A percentile compares a stretch with the other conserved stretches of the same genome.
phyloP scores from a whole-genome alignment of 2,797 vertebrate species.

The Gymnothorax reevesii region DNA sequence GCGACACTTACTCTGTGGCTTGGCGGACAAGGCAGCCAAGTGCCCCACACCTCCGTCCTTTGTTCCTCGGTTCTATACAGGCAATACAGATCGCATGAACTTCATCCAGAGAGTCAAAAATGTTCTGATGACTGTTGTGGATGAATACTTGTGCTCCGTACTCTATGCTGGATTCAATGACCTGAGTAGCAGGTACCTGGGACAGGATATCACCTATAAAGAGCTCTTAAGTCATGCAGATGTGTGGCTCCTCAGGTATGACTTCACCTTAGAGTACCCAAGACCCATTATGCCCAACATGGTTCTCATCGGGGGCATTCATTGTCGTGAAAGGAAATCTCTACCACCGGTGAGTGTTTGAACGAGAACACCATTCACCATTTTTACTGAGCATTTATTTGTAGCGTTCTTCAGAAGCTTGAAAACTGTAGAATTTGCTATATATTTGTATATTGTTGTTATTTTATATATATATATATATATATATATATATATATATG shows the following conservation, averaged over 20 bases:
- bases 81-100: constrained; percentile 61
- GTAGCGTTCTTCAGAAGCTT: too few relatives aligned
- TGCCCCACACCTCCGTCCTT: constrained; percentile 69
- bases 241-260: constrained; percentile 74
- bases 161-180: constrained; percentile 62
- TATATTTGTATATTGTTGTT: too few relatives aligned
- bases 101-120: constrained; percentile 70
- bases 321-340: constrained; percentile 68
- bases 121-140: constrained; percentile 42
- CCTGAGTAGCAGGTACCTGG: constrained; percentile 56
- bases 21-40: constrained; percentile 59
- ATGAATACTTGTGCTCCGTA: constrained; percentile 48
- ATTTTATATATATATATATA: too few relatives aligned
- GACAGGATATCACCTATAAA: constrained; percentile 54
- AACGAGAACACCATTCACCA: constrained; percentile 23
- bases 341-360: constrained; percentile 72
- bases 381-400: too few relatives aligned
- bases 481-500: too few relatives aligned
- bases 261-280: constrained; percentile 73
- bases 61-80: constrained; percentile 57
- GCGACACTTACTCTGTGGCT: constrained; percentile 63
- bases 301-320: constrained; percentile 77
- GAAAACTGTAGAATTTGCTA: too few relatives aligned
- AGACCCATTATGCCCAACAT: constrained; percentile 82
- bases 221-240: constrained; percentile 58